Evolutionary conservation across 2,113 vertebrate species (phyloP).

Genomic region (Opisthocomus hoazin): DNA sequence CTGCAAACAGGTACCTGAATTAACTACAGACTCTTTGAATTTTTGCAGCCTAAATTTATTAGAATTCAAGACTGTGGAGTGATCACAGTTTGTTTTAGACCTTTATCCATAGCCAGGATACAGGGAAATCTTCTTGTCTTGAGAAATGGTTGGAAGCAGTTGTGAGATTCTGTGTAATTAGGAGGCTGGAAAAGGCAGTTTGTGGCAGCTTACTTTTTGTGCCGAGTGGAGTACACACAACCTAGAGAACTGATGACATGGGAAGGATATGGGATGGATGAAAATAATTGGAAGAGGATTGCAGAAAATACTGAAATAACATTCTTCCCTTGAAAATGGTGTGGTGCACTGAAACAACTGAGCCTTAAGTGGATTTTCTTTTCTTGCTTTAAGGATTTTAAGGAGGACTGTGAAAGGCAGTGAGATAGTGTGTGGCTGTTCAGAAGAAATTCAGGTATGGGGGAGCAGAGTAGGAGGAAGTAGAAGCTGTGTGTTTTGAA

Average conservation of each 20-base stretch:
- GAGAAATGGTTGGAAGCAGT: neutral
- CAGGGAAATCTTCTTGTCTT: neutral
- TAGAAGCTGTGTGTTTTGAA: neutral
- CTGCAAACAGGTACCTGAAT: conserved; percentile 85
- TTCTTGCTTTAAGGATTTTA: neutral
- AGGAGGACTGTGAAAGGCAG: neutral
- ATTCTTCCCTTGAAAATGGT: neutral
- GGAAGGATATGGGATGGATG: neutral
- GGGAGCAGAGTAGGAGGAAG: neutral
- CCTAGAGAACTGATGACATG: neutral
- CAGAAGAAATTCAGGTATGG: neutral
- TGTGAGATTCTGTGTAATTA: neutral
- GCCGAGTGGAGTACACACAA: neutral
- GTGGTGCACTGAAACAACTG: neutral
- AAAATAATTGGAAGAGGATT: neutral
- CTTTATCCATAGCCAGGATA: neutral
- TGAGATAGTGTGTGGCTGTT: neutral
- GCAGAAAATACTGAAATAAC: neutral
- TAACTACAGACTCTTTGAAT: neutral
- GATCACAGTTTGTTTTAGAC: neutral
- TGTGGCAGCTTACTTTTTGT: neutral
- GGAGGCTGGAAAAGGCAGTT: neutral
- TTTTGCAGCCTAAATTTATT: neutral
- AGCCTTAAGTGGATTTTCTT: neutral
- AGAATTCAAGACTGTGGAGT: neutral